Evolutionary conservation across 2,797 vertebrate species (phyloP).

Genomic region (Linurgus olivaceus): DNA sequence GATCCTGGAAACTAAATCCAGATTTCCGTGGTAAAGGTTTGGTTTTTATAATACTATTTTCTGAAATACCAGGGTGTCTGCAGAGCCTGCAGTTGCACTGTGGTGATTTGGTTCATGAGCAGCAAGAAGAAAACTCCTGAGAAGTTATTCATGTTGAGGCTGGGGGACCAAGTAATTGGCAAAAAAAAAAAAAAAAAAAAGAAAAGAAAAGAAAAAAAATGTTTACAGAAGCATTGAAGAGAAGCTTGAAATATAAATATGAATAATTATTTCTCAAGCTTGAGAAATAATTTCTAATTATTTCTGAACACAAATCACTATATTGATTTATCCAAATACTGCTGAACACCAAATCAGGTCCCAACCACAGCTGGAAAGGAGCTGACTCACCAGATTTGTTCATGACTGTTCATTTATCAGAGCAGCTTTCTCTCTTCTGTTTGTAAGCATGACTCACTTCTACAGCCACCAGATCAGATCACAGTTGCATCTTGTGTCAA

Average conservation of each 20-base stretch:
- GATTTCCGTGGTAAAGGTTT: neutral
- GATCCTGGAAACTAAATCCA: neutral
- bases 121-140: neutral
- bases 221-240: neutral
- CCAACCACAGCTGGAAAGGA: neutral
- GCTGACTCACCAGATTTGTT: neutral
- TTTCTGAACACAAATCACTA: neutral
- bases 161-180: neutral
- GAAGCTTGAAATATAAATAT: neutral
- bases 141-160: neutral
- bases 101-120: neutral
- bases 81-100: neutral
- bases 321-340: neutral
- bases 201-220: neutral
- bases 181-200: neutral
- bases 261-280: too few species aligned
- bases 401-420: neutral
- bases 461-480: neutral
- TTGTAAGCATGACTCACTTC: neutral
- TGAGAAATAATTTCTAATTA: neutral
- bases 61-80: neutral
- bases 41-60: rapidly evolving
- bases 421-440: neutral
- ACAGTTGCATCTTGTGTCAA: neutral
- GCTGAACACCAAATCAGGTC: neutral